phyloP scores from a whole-genome alignment of 1,140 invertebrate species.

The Campoletis sonorensis region DNA sequence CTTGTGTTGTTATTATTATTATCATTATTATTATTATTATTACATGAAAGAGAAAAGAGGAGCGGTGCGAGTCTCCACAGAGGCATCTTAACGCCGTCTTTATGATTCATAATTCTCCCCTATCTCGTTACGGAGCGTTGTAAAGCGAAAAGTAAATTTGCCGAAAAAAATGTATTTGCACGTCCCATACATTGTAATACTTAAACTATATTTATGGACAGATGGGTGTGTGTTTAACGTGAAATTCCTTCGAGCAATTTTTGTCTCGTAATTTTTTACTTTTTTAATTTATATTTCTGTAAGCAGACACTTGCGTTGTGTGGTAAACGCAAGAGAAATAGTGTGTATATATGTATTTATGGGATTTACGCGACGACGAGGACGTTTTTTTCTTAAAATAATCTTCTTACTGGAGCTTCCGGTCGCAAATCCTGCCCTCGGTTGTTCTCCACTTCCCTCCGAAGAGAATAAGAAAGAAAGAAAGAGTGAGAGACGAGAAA shows the following conservation, averaged over 20 bases:
- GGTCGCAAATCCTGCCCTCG: slow-evolving; percentile 7
- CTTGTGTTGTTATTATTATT: slow-evolving; percentile 21
- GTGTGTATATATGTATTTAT: background rate
- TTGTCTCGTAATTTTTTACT: background rate
- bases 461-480: background rate
- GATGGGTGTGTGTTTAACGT: background rate
- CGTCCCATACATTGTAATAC: slow-evolving; percentile 17
- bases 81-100: slow-evolving; percentile 46
- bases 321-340: background rate
- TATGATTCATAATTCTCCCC: slow-evolving; percentile 45
- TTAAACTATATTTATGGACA: background rate
- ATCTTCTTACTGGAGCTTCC: slow-evolving; percentile 26
- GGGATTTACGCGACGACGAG: slow-evolving; percentile 18
- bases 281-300: background rate
- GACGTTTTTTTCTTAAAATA: slow-evolving; percentile 37
- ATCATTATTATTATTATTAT: slow-evolving; percentile 33
- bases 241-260: background rate
- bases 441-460: background rate
- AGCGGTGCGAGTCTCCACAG: slow-evolving; percentile 19
- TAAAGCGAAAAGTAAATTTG: slow-evolving; percentile 39
- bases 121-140: slow-evolving; percentile 39
- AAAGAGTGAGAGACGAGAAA: background rate
- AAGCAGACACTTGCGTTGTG: background rate
- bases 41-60: slow-evolving; percentile 5
- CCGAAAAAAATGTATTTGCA: slow-evolving; percentile 25